Evolutionary conservation across 2,113 vertebrate species (phyloP), one percentile per base, ranked within the genome.

Genomic region (Pao palembangensis): DNA sequence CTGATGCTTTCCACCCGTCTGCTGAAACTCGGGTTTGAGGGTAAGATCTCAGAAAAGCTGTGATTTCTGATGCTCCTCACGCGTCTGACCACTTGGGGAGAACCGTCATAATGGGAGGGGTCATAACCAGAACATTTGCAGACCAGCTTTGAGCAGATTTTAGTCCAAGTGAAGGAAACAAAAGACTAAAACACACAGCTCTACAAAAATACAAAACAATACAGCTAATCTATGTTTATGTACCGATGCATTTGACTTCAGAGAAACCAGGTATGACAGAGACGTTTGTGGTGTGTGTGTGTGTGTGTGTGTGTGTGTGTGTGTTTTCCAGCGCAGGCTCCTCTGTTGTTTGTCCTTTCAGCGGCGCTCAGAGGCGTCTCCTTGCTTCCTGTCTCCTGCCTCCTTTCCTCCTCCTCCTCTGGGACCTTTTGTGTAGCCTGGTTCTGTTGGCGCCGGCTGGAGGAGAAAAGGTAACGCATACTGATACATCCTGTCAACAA

Each of bases 351-450:
- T 76, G 74, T 85, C 76, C 66, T 74, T 69, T 88, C 64, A 83
- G 71, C 80, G 56, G 51, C n/a, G 82, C 93, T 92, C 92, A 93
- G 91, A 91, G 93, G 87, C 79, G 76, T 17, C 84, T 88, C 70
- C 72, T 84, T 76, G 77, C 79, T 68, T 78, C 75, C 73, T 42
- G 64, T 60, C 89, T 88, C 83, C 78, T 76, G 57, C 64, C 86
- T 71, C 69, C 77, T 91, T 88, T 92, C 71, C 85, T 87, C 64
- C 73, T 90, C 62, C 83, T 86, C 82, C 86, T 88, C 41, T 88
- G 71, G 82, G 90, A 94, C 72, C 93, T 90, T 92, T 94, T 97
- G 81, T 93, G 92, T 91, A 92, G 90, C 80, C 89, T 87, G 84
- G 87, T 90, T 70, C 90, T 92, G 86, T 88, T 92, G 85, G 80